A percentile compares a stretch with the other conserved stretches of the same genome.
Conservation (phyloP, 1,140 invertebrate genomes). For the Drosophila bifasciata region DNA sequence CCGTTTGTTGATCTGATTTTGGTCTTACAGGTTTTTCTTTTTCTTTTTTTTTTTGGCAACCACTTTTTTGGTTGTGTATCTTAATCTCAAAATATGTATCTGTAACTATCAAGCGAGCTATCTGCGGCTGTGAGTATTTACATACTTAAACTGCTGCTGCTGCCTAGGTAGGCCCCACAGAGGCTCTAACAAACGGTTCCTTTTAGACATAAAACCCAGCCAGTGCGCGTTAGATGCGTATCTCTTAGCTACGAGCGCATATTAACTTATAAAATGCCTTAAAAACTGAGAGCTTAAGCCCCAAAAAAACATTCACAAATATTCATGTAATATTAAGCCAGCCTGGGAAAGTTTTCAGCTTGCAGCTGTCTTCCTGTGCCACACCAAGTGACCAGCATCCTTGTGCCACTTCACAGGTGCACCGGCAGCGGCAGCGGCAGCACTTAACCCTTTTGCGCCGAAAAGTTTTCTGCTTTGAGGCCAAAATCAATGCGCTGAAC, state of each 20-base stretch:
- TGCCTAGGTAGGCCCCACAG: slow-evolving; percentile 49
- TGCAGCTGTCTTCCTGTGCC: slow-evolving; percentile 38
- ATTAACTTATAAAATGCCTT: slow-evolving; percentile 64
- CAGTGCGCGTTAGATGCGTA: slow-evolving; percentile 49
- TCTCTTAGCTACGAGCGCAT: slow-evolving; percentile 31
- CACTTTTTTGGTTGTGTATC: slow-evolving; percentile 27
- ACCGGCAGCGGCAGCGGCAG: slow-evolving; percentile 13
- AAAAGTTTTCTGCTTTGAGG: slow-evolving; percentile 56
- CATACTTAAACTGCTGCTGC: slow-evolving; percentile 54
- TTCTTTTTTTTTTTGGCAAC: slow-evolving; percentile 42
- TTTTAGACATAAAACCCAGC: slow-evolving; percentile 54
- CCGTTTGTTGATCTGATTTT: slow-evolving; percentile 65
- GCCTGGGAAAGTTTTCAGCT: slow-evolving; percentile 62
- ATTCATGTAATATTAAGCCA: slow-evolving; percentile 46
- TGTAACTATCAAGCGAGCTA: slow-evolving; percentile 55
- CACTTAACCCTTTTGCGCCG: slow-evolving; percentile 68
- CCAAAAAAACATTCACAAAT: slow-evolving; percentile 48
- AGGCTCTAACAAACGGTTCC: slow-evolving; percentile 49
- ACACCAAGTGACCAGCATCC: slow-evolving; percentile 31
- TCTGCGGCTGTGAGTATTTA: slow-evolving; percentile 55
- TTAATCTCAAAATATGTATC: slow-evolving; percentile 62
- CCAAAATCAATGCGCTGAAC: slow-evolving; percentile 66
- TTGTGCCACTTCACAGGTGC: slow-evolving; percentile 68
- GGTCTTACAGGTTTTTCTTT: slow-evolving; percentile 56
- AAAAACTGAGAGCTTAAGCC: slow-evolving; percentile 13